Evolutionary conservation across 2,797 vertebrate genomes (phyloP), one percentile per base, ranked within the genome.

Genomic region (Diceros bicornis): DNA sequence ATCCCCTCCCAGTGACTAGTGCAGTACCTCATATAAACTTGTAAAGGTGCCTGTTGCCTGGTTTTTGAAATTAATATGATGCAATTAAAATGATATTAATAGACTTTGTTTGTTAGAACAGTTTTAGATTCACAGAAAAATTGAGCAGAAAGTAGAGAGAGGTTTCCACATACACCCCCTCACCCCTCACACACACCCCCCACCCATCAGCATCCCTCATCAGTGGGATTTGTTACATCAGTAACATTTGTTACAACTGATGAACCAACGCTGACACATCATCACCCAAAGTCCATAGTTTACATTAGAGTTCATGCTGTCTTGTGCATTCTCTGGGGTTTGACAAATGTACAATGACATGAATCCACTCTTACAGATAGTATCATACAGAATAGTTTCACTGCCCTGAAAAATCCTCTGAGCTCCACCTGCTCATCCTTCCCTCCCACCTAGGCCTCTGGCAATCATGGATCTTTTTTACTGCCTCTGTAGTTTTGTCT

Each of bases 101-200:
- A 37, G 75, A 44, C 18, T 21, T 84, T 7, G 7, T 8, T 52
- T 79, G 75, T 77, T 20, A 84, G 52, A 93, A 44, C 7, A 78
- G 34, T 75, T 84, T 81, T 81, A 89, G 61, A 4, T 92, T 94
- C 41, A 55, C 11, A 91, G 41, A 23, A 91, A 59, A 89, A 91
- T 11, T 55, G 50, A 62, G 47, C 32, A 57, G 44, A 34, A 81
- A 47, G 41, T 59, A 34, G 12, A 18, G 55, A 41, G 50, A 44
- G 25, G 59, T 72, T n/a, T 52, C 17, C 7, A 13, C 4, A 4
- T 21, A 17, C 27, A 2, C 13, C 47, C 57, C 17, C 18, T 17
- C 18, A 20, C 27, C 27, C 12, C 27, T 20, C 66, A 20, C 4
- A 7, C n/a, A 32, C 18, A 2, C 52, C 29, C 14, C 62, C 25